Base-by-base conservation (phyloP, 2,888 invertebrate genomes). In the Dilophus febrilis region DNA sequence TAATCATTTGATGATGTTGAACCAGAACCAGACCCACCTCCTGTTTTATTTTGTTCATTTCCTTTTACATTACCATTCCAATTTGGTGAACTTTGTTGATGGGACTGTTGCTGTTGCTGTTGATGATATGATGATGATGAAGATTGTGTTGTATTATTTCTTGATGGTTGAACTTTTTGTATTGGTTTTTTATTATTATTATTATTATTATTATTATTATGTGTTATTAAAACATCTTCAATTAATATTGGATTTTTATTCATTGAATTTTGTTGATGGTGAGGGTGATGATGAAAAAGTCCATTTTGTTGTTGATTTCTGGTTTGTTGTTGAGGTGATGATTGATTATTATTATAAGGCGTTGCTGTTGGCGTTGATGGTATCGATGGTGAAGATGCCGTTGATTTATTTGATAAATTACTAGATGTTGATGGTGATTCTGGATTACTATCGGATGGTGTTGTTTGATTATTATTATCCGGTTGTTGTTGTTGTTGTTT, bases 111-210 rank as follows among this genome's bases (percentile, higher is more conserved):
- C 37, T 44, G 45, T 16, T 38, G 22, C 34, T 61, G 65, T 19
- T 41, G 49, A 44, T 56, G 17, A 17, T 18, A 19, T 42, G 35
- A 11, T 40, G 42, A 43, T 40, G 45, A 46, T 32, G 44, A 37
- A 44, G 45, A 14, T 38, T n/a, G 35, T 61, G 65, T 19, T 41
- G 49, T 44, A 56, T 16, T 68, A 51, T 77, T 78, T 48, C 82
- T 68, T n/a, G 82, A 81, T 3, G 83, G 82, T 26, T 74, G 76
- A 7, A 83, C 83, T 62, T 83, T 84, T 56, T 82, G 82, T 17
- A 83, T 73, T 7, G 83, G 83, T 54, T 77, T 71, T 22, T 41
- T 31, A 6, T 6, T 34, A n/a, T n/a, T n/a, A n/a, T n/a, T n/a
- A n/a, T n/a, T n/a, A n/a, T n/a, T n/a, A n/a, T n/a, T n/a, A n/a